These are phyloP conservation scores for Xestia xanthographa DNA, from an alignment of 2,888 invertebrate species.

Conservation along the genomic window DNA sequence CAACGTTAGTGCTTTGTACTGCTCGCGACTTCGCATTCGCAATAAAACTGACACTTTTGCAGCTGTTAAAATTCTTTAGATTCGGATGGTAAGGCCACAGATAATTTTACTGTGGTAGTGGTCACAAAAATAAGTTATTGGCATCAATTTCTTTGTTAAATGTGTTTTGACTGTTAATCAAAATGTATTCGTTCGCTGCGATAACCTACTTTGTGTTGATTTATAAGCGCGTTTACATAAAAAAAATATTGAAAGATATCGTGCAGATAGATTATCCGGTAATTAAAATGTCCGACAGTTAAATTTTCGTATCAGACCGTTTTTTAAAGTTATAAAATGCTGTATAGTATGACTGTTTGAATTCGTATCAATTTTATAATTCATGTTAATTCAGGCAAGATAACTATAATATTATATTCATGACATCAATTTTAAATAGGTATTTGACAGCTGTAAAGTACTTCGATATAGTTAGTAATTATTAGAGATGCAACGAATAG, in stretches of 20 bases:
- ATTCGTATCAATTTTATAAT: constrained; percentile 7
- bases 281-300: constrained; percentile 21
- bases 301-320: not conserved
- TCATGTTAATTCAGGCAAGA: constrained; percentile 20
- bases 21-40: constrained; percentile 31
- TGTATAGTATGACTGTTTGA: not conserved
- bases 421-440: constrained; percentile 18
- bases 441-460: constrained; percentile 20
- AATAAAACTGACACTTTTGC: constrained; percentile 56
- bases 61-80: constrained; percentile 43
- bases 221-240: constrained; percentile 27
- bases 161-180: constrained; percentile 42
- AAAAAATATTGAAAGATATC: constrained; percentile 23
- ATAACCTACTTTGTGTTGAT: constrained; percentile 37
- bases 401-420: constrained; percentile 23
- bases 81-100: not conserved
- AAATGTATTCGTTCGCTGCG: constrained; percentile 23
- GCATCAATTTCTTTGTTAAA: constrained; percentile 12
- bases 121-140: constrained; percentile 40
- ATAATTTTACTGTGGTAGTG: not conserved
- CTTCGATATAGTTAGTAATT: constrained; percentile 14
- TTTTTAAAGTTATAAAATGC: constrained; percentile 36
- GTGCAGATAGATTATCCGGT: constrained; percentile 31
- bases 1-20: constrained; percentile 58
- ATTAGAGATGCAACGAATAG: no score